Base-by-base conservation (phyloP, 2,888 invertebrate species). In the Diploptera punctata region DNA sequence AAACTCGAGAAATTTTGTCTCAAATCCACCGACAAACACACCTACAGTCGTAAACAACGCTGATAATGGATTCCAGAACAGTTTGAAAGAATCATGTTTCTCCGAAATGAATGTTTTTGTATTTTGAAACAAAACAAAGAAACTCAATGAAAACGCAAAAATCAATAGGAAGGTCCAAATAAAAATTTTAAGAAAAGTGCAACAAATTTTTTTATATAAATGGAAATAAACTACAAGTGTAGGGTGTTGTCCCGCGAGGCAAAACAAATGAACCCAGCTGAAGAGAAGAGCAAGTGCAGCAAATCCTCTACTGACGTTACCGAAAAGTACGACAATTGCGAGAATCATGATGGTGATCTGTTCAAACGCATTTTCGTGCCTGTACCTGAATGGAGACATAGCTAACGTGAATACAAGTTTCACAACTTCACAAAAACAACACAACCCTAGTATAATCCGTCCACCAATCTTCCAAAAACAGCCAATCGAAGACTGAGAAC, bases 191-290 rank as follows among this genome's bases (percentile, higher is more conserved):
- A 57, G 2, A 29, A 29, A 57, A 4, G 1, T 29, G 10, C 16
- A 57, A 18, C 24, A 57, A 16, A 57, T 16, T 29, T 57, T 57
- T n/a, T 24, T 16, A n/a, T 29, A 57, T 16, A 57, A 13, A 16
- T 57, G 29, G 9, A 29, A 57, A 29, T 29, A 18, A n/a, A 57
- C 5, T 2, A 16, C 24, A 16, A 57, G 7, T 3, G 29, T n/a
- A 24, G 57, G 57, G 18, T 57, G 57, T 57, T 57, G 16, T 29
- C 57, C 57, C n/a, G 29, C 29, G 16, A 57, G 26, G n/a, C 24
- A n/a, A 7, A 57, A 24, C 26, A 57, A 18, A 10, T 5, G 29
- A 9, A 24, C n/a, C 57, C 57, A 57, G 3, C 24, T 29, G 0
- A 57, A 2, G n/a, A 57, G 10, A 26, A 57, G 9, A 2, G 57